Evolutionary conservation across 1,140 invertebrate species (phyloP).

Genomic region (Chrysoperla carnea): DNA sequence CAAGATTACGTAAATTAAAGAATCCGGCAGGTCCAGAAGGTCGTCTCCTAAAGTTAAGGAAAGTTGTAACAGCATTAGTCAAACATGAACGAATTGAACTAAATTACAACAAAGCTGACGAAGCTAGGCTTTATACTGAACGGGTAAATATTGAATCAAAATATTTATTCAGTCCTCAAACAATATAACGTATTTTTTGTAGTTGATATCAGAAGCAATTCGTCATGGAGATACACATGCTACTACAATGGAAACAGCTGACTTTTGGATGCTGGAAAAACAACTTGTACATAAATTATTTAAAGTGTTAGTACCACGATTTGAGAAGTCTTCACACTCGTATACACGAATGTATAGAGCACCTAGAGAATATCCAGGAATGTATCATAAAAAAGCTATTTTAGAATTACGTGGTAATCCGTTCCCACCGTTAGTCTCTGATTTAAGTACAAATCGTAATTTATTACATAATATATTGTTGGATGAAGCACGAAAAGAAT

Average conservation of each 20-base stretch:
- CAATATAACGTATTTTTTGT: slow-evolving; percentile 18
- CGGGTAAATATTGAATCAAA: slow-evolving; percentile 31
- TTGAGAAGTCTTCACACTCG: slow-evolving; percentile 43
- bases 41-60: slow-evolving; percentile 52
- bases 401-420: slow-evolving; percentile 67
- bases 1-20: slow-evolving; percentile 39
- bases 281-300: slow-evolving; percentile 83
- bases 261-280: slow-evolving; percentile 80
- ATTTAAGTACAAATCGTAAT: slow-evolving; percentile 33
- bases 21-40: slow-evolving; percentile 53
- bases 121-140: slow-evolving; percentile 78
- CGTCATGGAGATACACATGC: slow-evolving; percentile 66
- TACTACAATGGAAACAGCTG: slow-evolving; percentile 75
- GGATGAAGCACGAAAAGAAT: slow-evolving; percentile 54
- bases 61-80: slow-evolving; percentile 67
- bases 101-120: slow-evolving; percentile 53
- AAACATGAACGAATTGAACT: slow-evolving; percentile 82
- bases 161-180: neutral
- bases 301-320: slow-evolving; percentile 77
- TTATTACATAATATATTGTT: slow-evolving; percentile 52
- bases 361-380: slow-evolving; percentile 38
- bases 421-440: slow-evolving; percentile 36
- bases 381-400: slow-evolving; percentile 32
- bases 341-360: slow-evolving; percentile 58
- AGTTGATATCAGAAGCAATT: slow-evolving; percentile 81